phyloP scores from a whole-genome alignment of 2,797 vertebrate genomes.

The Acrossocheilus fasciatus region DNA sequence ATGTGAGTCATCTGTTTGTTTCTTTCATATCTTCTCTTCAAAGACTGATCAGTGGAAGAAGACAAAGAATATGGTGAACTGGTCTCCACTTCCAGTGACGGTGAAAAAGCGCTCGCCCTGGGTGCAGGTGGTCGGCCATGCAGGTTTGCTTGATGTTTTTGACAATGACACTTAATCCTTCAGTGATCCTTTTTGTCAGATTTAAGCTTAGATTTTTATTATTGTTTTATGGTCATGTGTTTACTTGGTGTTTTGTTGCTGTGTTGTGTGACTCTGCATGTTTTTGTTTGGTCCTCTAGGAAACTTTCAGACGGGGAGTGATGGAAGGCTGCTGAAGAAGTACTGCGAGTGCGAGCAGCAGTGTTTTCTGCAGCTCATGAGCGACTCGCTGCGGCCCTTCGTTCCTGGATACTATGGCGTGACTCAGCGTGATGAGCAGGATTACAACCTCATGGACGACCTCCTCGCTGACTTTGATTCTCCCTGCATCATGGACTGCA shows the following conservation, averaged over 20 bases:
- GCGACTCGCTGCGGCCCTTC: constrained; percentile 73
- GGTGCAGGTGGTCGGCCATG: constrained; percentile 88
- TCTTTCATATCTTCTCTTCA: constrained; percentile 41
- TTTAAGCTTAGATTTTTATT: not conserved
- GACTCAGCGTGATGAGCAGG: constrained; percentile 78
- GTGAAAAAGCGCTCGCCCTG: constrained; percentile 81
- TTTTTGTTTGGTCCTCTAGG: constrained; percentile 62
- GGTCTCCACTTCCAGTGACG: constrained; percentile 76
- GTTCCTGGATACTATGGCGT: constrained; percentile 82
- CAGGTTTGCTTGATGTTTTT: constrained; percentile 74
- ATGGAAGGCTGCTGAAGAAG: constrained; percentile 78
- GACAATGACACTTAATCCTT: not conserved
- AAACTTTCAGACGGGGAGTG: constrained; percentile 76
- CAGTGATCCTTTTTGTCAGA: not conserved
- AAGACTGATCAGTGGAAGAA: constrained; percentile 83
- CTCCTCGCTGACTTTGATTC: constrained; percentile 82
- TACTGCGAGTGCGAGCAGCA: constrained; percentile 76
- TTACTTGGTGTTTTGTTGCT: not conserved
- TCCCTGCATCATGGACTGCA: constrained; percentile 92
- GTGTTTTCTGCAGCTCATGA: constrained; percentile 78
- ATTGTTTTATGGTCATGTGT: not conserved
- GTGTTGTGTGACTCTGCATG: not conserved
- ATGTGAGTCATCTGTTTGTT: not conserved
- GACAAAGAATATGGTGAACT: constrained; percentile 78
- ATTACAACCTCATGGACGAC: constrained; percentile 90